These are phyloP conservation scores for Elmis aenea DNA, from an alignment of 2,888 invertebrate species.

Conservation along the genomic window DNA sequence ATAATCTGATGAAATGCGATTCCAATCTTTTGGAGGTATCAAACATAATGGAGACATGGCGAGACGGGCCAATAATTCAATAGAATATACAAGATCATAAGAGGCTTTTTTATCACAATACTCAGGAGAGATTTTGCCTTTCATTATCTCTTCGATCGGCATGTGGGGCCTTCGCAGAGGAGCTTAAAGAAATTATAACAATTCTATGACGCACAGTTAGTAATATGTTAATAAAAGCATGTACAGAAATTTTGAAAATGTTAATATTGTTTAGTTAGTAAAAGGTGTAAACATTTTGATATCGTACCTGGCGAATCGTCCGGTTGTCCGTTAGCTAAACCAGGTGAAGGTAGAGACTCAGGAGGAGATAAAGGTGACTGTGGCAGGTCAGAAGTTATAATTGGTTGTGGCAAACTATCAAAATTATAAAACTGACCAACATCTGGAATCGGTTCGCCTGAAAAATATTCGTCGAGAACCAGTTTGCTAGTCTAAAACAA, in stretches of 20 bases:
- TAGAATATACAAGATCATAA: slow-evolving; percentile 32
- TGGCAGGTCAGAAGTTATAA: slow-evolving; percentile 30
- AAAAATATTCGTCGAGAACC: slow-evolving; percentile 81
- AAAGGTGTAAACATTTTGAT: too few species aligned
- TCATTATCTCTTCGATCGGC: slow-evolving; percentile 39
- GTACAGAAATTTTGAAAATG: too few species aligned
- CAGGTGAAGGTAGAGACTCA: slow-evolving; percentile 38
- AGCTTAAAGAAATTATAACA: slow-evolving; percentile 12
- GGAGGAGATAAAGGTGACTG: slow-evolving; percentile 37
- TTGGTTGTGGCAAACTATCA: slow-evolving; percentile 43
- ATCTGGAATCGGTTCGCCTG: slow-evolving; percentile 45
- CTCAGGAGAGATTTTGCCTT: slow-evolving; percentile 31
- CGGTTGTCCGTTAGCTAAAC: slow-evolving; percentile 30
- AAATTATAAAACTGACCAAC: slow-evolving; percentile 44
- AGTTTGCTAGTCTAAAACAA: slow-evolving; percentile 72
- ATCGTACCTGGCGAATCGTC: slow-evolving; percentile 18
- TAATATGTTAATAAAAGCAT: slow-evolving; percentile 7
- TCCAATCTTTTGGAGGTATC: slow-evolving; percentile 51
- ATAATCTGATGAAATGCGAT: slow-evolving; percentile 49
- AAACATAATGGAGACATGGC: slow-evolving; percentile 53
- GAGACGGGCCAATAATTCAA: slow-evolving; percentile 51
- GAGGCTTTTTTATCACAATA: slow-evolving; percentile 10
- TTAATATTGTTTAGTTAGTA: too few species aligned
- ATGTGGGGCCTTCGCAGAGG: slow-evolving; percentile 39
- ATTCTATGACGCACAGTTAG: neutral